phyloP scores from a whole-genome alignment of 2,113 vertebrate species.

The Glaucidium brasilianum region DNA sequence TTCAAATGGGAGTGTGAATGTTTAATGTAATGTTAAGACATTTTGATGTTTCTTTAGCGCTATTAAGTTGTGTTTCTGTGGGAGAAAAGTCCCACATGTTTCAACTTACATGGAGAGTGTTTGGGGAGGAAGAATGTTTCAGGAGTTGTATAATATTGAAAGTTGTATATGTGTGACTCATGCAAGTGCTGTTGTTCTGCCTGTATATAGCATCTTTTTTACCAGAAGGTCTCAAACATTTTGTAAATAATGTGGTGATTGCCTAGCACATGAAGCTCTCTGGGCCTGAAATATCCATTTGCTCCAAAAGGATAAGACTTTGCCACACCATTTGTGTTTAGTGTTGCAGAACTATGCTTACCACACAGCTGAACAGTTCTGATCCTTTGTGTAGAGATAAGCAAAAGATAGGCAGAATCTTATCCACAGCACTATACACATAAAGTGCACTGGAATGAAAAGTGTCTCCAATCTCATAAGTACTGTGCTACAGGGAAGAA shows the following conservation, averaged over 20 bases:
- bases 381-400: background rate
- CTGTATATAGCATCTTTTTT: background rate
- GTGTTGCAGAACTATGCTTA: background rate
- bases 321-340: background rate
- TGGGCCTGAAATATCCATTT: background rate
- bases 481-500: background rate
- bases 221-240: background rate
- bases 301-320: background rate
- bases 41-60: background rate
- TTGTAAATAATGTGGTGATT: constrained; percentile 1
- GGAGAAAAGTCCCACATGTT: background rate
- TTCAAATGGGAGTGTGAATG: background rate
- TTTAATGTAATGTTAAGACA: background rate
- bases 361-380: background rate
- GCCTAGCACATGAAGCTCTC: background rate
- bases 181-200: background rate
- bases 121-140: background rate
- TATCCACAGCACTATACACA: background rate
- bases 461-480: background rate
- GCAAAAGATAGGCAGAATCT: background rate
- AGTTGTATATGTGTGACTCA: background rate
- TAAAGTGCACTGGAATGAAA: background rate
- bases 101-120: background rate
- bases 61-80: background rate
- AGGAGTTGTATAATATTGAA: background rate